Percentiles rank a stretch among this genome's conserved stretches.
phyloP scores from a whole-genome alignment of 1,140 invertebrate genomes.

The Ips typographus region DNA sequence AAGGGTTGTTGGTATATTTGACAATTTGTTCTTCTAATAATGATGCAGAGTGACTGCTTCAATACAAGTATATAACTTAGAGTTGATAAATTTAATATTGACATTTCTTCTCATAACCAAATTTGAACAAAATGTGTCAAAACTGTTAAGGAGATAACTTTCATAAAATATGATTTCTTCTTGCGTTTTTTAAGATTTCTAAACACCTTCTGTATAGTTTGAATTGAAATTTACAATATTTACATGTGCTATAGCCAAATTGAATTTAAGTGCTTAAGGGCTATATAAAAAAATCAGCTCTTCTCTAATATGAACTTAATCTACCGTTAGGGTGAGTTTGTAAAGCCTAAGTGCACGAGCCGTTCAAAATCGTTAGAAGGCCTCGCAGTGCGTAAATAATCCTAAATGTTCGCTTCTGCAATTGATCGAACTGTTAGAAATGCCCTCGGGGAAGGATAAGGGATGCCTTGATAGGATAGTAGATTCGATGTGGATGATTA shows the following conservation, averaged over 20 bases:
- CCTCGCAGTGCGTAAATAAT: conserved; percentile 33
- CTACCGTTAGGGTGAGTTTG: conserved; percentile 26
- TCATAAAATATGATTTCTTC: too few relatives aligned
- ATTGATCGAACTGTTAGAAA: conserved; percentile 36
- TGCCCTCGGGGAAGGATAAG: conserved; percentile 22
- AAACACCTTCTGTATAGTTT: too few relatives aligned
- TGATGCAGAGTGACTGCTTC: too few relatives aligned
- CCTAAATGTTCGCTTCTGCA: conserved; percentile 34
- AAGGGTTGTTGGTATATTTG: too few relatives aligned
- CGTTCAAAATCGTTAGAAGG: conserved; percentile 34
- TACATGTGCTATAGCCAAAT: background rate
- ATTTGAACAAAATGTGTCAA: too few relatives aligned
- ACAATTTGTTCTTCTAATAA: too few relatives aligned
- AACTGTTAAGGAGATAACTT: too few relatives aligned
- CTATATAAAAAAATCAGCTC: conserved; percentile 8
- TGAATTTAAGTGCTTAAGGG: conserved; percentile 9
- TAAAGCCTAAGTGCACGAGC: conserved; percentile 29
- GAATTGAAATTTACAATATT: background rate
- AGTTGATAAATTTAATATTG: too few relatives aligned
- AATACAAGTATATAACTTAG: too few relatives aligned
- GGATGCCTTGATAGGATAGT: conserved; percentile 31
- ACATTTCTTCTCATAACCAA: too few relatives aligned
- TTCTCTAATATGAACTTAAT: conserved; percentile 26
- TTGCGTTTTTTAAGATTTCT: too few relatives aligned
- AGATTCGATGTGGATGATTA: conserved; percentile 29